A percentile compares a stretch with the other conserved stretches of the same genome.
Conservation (phyloP, 2,888 invertebrate species). For the Volucella zonaria region DNA sequence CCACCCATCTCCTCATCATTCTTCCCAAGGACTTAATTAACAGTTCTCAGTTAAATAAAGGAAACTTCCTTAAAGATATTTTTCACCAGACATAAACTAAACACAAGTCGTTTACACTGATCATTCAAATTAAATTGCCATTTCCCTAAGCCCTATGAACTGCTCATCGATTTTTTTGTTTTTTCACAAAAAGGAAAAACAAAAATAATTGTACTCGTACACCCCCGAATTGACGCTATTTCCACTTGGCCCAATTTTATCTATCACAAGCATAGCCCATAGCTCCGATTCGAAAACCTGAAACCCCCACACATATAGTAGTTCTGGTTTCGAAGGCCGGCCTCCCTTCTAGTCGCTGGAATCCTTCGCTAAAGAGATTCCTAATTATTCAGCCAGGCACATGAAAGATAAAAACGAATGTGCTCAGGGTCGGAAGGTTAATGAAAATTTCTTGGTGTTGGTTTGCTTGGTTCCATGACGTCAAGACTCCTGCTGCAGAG, state of each 20-base stretch:
- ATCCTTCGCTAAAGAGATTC: conserved; percentile 38
- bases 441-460: conserved; percentile 12
- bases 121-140: too few species aligned
- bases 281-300: background rate
- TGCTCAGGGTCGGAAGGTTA: conserved; percentile 42
- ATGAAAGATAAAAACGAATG: conserved; percentile 17
- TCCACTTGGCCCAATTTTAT: background rate
- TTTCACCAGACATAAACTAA: too few species aligned
- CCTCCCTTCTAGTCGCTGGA: conserved; percentile 18
- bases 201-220: too few species aligned
- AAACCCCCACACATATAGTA: background rate
- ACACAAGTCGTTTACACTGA: too few species aligned
- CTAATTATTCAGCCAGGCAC: conserved; percentile 42
- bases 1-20: too few species aligned
- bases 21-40: too few species aligned
- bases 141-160: too few species aligned
- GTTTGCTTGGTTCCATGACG: conserved; percentile 1
- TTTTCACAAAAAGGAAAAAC: too few species aligned
- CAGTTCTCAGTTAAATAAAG: too few species aligned
- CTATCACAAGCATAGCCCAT: conserved; percentile 2
- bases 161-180: too few species aligned
- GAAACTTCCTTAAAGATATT: too few species aligned
- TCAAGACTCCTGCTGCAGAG: conserved; percentile 18
- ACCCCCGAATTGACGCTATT: conserved; percentile 22
- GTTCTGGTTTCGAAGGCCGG: conserved; percentile 27